These are phyloP conservation scores for Neocrepidodera transversa DNA, from an alignment of 2,888 invertebrate species.

Conservation along the genomic window DNA sequence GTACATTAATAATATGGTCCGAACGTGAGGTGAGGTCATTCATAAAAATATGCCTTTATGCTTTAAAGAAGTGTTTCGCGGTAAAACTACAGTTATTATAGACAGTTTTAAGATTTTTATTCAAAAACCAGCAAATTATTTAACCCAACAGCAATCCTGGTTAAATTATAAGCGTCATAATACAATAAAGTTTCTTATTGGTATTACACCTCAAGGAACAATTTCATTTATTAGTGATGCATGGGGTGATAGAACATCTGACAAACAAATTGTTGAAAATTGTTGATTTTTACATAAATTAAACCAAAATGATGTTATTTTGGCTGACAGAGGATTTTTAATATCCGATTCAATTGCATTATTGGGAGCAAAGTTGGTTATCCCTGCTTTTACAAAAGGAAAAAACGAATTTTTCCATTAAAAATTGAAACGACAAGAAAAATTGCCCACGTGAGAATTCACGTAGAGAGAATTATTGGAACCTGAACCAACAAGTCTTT, in stretches of 20 bases:
- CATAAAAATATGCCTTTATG: slow-evolving; percentile 33
- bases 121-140: slow-evolving; percentile 26
- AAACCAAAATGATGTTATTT: neutral
- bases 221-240: slow-evolving; percentile 34
- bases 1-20: slow-evolving; percentile 34
- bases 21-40: slow-evolving; percentile 19
- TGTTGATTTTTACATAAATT: neutral
- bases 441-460: slow-evolving; percentile 27
- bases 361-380: slow-evolving; percentile 23
- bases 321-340: neutral
- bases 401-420: slow-evolving; percentile 21
- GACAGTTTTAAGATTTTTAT: slow-evolving; percentile 37
- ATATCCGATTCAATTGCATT: neutral
- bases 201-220: slow-evolving; percentile 35
- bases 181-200: slow-evolving; percentile 38
- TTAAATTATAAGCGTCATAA: slow-evolving; percentile 37
- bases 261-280: slow-evolving; percentile 30
- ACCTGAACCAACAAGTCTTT: too few relatives aligned
- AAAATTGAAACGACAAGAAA: slow-evolving; percentile 23
- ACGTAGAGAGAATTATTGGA: slow-evolving; percentile 28
- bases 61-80: slow-evolving; percentile 34
- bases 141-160: slow-evolving; percentile 33
- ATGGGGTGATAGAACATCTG: slow-evolving; percentile 36
- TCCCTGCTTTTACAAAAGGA: slow-evolving; percentile 28
- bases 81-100: slow-evolving; percentile 31